A percentile compares a stretch with the other conserved stretches of the same genome.
Evolutionary conservation across 1,140 invertebrate species (phyloP).

Genomic region (Anastrepha obliqua): DNA sequence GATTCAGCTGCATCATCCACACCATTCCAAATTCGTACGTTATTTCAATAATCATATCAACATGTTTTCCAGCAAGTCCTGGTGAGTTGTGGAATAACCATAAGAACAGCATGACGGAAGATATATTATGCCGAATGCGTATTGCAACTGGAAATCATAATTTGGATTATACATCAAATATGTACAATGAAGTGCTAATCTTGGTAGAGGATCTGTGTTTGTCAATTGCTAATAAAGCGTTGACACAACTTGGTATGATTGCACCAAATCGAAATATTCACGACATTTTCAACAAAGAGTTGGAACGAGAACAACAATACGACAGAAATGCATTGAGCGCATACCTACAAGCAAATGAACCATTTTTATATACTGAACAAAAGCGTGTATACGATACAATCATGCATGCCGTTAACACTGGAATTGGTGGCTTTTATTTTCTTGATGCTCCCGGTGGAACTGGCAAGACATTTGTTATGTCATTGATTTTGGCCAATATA

Average conservation of each 20-base stretch:
- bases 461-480: neutral
- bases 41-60: conserved; percentile 72
- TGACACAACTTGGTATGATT: conserved; percentile 64
- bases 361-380: conserved; percentile 58
- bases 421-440: conserved; percentile 63
- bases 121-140: conserved; percentile 65
- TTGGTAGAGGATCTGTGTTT: conserved; percentile 68
- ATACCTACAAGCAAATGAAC: conserved; percentile 57
- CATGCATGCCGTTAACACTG: conserved; percentile 56
- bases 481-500: conserved; percentile 57
- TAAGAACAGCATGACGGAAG: conserved; percentile 65
- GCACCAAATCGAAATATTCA: conserved; percentile 65
- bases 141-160: conserved; percentile 60
- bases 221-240: conserved; percentile 61
- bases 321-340: conserved; percentile 59
- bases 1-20: conserved; percentile 63
- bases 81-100: conserved; percentile 69
- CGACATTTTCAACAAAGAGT: conserved; percentile 62
- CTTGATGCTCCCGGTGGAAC: conserved; percentile 55
- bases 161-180: conserved; percentile 57
- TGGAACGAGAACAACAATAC: conserved; percentile 61
- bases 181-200: conserved; percentile 69
- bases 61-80: conserved; percentile 66
- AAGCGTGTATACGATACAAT: conserved; percentile 59
- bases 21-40: conserved; percentile 71